Conservation (phyloP, 2,888 invertebrate genomes). For the Phorcus lineatus region DNA sequence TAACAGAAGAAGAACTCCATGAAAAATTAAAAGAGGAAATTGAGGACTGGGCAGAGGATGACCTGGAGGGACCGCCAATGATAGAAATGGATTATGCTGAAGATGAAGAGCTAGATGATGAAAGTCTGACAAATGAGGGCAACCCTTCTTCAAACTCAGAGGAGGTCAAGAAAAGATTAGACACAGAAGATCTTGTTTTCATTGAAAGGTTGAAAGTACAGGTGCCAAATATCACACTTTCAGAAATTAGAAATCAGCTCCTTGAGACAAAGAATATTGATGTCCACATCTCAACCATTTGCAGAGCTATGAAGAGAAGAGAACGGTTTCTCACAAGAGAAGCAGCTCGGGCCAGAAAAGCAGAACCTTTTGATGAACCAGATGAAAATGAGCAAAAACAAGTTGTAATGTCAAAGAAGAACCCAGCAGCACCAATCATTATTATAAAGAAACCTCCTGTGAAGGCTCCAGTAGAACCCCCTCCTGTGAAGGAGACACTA, state of each 20-base stretch:
- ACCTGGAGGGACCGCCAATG: not conserved
- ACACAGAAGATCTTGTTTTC: not conserved
- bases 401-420: not conserved
- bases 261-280: not conserved
- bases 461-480: too few relatives aligned
- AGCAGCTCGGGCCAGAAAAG: not conserved
- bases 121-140: not conserved
- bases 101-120: not conserved
- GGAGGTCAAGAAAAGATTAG: not conserved
- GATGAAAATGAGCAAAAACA: not conserved
- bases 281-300: not conserved
- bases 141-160: not conserved
- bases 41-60: not conserved
- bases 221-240: not conserved
- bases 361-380: not conserved
- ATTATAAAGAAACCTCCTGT: not conserved
- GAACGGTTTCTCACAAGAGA: not conserved
- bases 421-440: not conserved
- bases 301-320: not conserved
- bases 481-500: not conserved
- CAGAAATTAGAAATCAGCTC: not conserved
- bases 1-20: not conserved
- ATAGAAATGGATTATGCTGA: not conserved
- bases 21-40: not conserved
- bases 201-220: not conserved